Evolutionary conservation across 2,888 invertebrate genomes (phyloP).

Genomic region (Phaedon cochleariae): DNA sequence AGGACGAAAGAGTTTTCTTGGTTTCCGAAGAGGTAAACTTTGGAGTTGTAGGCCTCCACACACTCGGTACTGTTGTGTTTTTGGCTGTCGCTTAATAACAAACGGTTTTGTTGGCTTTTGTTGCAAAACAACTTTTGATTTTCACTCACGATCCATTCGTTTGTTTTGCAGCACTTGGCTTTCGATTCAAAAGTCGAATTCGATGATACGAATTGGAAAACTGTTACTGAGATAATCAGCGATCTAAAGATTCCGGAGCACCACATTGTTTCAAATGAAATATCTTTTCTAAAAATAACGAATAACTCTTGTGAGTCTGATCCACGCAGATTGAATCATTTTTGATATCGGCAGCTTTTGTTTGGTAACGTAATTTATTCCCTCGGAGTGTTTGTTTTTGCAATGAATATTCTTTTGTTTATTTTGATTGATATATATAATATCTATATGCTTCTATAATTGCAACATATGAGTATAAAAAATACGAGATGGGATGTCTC

Average conservation of each 20-base stretch:
- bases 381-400: conserved; percentile 20
- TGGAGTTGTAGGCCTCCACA: conserved; percentile 24
- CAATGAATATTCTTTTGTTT: conserved; percentile 23
- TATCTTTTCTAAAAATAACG: conserved; percentile 15
- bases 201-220: no score
- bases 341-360: conserved; percentile 2
- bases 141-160: neutral
- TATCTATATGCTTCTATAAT: conserved; percentile 13
- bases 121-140: neutral
- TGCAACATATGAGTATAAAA: no score
- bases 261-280: no score
- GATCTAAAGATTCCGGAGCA: no score
- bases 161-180: neutral
- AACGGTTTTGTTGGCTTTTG: neutral
- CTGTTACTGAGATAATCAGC: no score
- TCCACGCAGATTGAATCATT: conserved; percentile 1
- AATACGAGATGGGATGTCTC: conserved; percentile 9
- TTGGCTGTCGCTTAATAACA: neutral
- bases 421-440: conserved; percentile 24
- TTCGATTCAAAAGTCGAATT: neutral
- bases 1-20: neutral
- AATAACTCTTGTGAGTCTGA: neutral
- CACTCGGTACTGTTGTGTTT: conserved; percentile 9
- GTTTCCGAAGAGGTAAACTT: conserved; percentile 15
- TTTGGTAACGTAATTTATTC: conserved; percentile 19